phyloP scores from a whole-genome alignment of 2,113 vertebrate species.

The Numenius arquata region DNA sequence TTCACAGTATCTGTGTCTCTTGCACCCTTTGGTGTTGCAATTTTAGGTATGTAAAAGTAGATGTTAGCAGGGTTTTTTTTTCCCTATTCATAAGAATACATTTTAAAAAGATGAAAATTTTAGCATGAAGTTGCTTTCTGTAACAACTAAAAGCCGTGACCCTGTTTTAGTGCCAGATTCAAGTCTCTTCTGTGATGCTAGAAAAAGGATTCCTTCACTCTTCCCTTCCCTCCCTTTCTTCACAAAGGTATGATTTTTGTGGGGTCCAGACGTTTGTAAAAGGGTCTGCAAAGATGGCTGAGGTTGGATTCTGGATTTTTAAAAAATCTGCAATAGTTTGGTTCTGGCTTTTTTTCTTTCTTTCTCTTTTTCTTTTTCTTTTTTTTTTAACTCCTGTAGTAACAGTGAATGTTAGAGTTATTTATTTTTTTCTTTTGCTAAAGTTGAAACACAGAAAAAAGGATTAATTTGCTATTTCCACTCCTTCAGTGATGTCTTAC shows the following conservation, averaged over 20 bases:
- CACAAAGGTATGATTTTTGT: conserved; percentile 63
- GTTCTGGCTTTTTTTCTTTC: not conserved
- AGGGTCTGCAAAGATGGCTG: conserved; percentile 62
- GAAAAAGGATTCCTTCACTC: conserved; percentile 68
- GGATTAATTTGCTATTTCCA: conserved; percentile 17
- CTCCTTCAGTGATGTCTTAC: conserved; percentile 40
- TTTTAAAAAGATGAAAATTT: conserved; percentile 78
- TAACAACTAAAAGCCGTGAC: conserved; percentile 80
- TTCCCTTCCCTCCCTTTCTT: conserved; percentile 35
- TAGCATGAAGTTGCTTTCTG: conserved; percentile 86
- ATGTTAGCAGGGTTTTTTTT: conserved; percentile 91
- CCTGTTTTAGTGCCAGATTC: conserved; percentile 82
- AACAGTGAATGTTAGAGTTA: conserved; percentile 30
- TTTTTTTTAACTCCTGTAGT: not conserved
- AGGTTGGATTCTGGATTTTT: conserved; percentile 62
- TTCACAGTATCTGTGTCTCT: conserved; percentile 88
- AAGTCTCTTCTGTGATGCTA: conserved; percentile 80
- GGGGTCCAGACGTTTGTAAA: conserved; percentile 60
- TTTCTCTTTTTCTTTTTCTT: not conserved
- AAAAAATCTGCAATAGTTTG: conserved; percentile 33
- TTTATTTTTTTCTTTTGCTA: conserved; percentile 78
- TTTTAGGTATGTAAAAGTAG: conserved; percentile 99
- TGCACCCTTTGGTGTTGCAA: conserved; percentile 86
- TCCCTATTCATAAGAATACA: conserved; percentile 87
- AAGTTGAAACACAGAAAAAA: conserved; percentile 77